A percentile compares a stretch with the other conserved stretches of the same genome.
Evolutionary conservation across 64 coral and sea anemone species (phyloP).

Genomic region (Hydrozoanthus tunicans): DNA sequence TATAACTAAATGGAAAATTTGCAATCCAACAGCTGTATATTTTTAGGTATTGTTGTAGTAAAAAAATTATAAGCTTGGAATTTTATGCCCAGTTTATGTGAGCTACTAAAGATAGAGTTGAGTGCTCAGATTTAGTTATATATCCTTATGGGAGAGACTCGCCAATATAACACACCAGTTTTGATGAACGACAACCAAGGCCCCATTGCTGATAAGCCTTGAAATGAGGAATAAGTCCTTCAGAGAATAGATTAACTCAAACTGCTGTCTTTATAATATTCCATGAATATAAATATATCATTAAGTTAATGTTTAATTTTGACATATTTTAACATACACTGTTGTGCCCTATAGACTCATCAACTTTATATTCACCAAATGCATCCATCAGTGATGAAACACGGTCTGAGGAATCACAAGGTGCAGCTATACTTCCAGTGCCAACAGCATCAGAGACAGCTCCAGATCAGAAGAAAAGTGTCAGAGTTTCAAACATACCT

Average conservation of each 20-base stretch:
- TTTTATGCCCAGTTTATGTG: conserved; percentile 3
- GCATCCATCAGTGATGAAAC: conserved; percentile 19
- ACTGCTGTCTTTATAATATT: neutral
- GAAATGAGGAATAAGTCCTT: neutral
- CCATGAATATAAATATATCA: conserved; percentile 22
- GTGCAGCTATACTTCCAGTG: conserved; percentile 4
- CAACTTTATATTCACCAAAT: conserved; percentile 42
- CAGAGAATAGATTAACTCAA: neutral
- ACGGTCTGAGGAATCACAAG: conserved; percentile 23
- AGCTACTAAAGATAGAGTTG: neutral
- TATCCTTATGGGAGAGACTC: neutral
- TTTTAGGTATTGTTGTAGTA: conserved; percentile 10
- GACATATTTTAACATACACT: conserved; percentile 11
- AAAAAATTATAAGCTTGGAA: neutral
- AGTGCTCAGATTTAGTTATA: neutral
- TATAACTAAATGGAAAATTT: neutral
- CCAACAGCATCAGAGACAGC: conserved; percentile 5
- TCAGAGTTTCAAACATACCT: conserved; percentile 11
- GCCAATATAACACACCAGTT: neutral
- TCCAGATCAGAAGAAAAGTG: neutral
- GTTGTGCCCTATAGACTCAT: conserved; percentile 28
- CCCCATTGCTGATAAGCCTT: neutral
- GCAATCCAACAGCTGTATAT: conserved; percentile 3
- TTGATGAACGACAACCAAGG: neutral
- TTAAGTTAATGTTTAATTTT: conserved; percentile 10